phyloP scores from a whole-genome alignment of 2,888 invertebrate species.

The Meloe dianella region DNA sequence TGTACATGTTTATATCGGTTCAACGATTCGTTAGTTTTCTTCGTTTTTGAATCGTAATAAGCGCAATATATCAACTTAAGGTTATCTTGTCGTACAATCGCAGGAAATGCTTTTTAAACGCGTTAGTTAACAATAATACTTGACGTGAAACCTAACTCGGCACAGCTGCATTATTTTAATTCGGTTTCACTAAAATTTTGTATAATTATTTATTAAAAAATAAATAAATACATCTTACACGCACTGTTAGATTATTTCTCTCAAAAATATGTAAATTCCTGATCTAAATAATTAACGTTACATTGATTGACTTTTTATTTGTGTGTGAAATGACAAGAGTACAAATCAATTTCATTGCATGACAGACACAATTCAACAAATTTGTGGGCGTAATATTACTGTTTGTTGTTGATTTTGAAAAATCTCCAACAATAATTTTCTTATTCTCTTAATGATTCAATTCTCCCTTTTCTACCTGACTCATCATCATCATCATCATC shows the following conservation, averaged over 20 bases:
- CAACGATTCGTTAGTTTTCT: constrained; percentile 17
- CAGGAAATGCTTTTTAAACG: constrained; percentile 44
- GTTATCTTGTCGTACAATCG: constrained; percentile 30
- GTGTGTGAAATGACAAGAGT: background rate
- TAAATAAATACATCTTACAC: no score
- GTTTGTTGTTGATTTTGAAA: constrained; percentile 1
- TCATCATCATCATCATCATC: constrained; percentile 16
- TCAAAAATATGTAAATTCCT: background rate
- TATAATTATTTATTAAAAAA: constrained; percentile 24
- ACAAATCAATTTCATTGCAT: background rate
- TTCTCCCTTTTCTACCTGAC: constrained; percentile 21
- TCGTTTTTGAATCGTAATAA: constrained; percentile 28
- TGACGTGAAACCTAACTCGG: constrained; percentile 42
- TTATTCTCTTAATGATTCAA: constrained; percentile 10
- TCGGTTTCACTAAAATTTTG: constrained; percentile 12
- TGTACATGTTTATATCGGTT: constrained; percentile 15
- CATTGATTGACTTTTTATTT: background rate
- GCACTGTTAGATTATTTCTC: no score
- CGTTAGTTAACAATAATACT: constrained; percentile 43
- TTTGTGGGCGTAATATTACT: constrained; percentile 13
- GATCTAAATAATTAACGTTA: background rate
- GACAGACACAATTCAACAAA: constrained; percentile 14
- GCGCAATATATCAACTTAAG: constrained; percentile 32
- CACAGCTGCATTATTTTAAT: constrained; percentile 33
- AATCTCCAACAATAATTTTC: constrained; percentile 3